A percentile compares a stretch with the other conserved stretches of the same genome.
These are phyloP conservation scores for Brachionus asplanchnoidis DNA, from an alignment of 1,140 invertebrate genomes.

Conservation along the genomic window DNA sequence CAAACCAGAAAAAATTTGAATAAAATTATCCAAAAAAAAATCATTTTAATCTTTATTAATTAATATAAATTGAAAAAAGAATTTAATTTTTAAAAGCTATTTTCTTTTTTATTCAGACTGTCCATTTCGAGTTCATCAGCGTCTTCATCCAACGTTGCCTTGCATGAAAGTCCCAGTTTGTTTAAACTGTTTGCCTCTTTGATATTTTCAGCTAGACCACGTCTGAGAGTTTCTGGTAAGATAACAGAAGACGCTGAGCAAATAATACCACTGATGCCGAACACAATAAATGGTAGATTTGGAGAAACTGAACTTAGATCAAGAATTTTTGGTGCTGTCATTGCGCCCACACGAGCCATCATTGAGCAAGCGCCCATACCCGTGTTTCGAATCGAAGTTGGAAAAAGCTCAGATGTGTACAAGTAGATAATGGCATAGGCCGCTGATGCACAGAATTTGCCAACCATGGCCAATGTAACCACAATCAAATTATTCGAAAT, in stretches of 20 bases:
- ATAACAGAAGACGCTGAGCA: slow-evolving; percentile 44
- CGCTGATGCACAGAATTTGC: slow-evolving; percentile 48
- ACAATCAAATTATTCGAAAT: slow-evolving; percentile 9
- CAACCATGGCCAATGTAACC: slow-evolving; percentile 45
- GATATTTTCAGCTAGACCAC: slow-evolving; percentile 51
- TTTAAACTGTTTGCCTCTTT: slow-evolving; percentile 45
- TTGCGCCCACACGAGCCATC: slow-evolving; percentile 59
- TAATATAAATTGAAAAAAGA: neutral
- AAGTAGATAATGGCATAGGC: slow-evolving; percentile 53
- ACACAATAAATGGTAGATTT: neutral
- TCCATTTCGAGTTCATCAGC: neutral
- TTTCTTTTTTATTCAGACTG: neutral
- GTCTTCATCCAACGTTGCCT: neutral
- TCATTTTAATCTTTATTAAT: no score
- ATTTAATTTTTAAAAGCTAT: neutral
- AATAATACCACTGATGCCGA: neutral
- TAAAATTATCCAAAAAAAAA: neutral
- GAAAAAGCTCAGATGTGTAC: slow-evolving; percentile 58
- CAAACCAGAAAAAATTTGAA: no score
- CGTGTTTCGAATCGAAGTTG: slow-evolving; percentile 57
- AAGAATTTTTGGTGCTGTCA: slow-evolving; percentile 56
- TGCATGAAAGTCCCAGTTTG: neutral
- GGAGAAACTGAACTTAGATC: neutral
- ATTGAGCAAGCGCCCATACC: slow-evolving; percentile 59
- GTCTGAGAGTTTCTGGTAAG: slow-evolving; percentile 53